Conservation (phyloP, 2,113 vertebrate genomes). For the Lepidothrix coronata region DNA sequence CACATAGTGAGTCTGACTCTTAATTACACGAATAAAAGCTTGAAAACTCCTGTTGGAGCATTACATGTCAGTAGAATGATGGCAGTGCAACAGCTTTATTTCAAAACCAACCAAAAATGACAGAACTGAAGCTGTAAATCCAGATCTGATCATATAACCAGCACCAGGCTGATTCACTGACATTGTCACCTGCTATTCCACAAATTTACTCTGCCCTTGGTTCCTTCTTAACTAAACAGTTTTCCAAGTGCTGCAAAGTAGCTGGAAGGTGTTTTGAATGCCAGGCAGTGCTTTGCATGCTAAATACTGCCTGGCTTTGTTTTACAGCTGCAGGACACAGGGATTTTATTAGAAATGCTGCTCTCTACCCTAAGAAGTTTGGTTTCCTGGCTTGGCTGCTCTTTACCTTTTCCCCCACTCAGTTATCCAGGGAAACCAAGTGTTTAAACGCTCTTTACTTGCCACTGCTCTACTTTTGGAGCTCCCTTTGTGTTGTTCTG, state of each 20-base stretch:
- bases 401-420: not conserved
- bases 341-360: not conserved
- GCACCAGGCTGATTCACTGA: not conserved
- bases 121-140: not conserved
- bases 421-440: not conserved
- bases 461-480: not conserved
- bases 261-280: not conserved
- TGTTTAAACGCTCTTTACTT: not conserved
- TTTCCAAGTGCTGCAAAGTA: not conserved
- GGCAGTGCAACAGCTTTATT: not conserved
- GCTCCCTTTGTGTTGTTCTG: not conserved
- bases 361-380: not conserved
- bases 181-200: not conserved
- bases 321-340: conserved; percentile 25
- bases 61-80: not conserved
- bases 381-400: not conserved
- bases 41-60: not conserved
- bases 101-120: not conserved
- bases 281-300: conserved; percentile 36
- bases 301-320: conserved; percentile 23
- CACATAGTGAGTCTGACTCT: not conserved
- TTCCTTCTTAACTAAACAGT: not conserved
- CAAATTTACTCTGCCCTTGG: not conserved
- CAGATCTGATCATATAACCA: not conserved
- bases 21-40: not conserved